Evolutionary conservation across 92 coral and sea anemone species (phyloP).

Genomic region (Porites evermanni): DNA sequence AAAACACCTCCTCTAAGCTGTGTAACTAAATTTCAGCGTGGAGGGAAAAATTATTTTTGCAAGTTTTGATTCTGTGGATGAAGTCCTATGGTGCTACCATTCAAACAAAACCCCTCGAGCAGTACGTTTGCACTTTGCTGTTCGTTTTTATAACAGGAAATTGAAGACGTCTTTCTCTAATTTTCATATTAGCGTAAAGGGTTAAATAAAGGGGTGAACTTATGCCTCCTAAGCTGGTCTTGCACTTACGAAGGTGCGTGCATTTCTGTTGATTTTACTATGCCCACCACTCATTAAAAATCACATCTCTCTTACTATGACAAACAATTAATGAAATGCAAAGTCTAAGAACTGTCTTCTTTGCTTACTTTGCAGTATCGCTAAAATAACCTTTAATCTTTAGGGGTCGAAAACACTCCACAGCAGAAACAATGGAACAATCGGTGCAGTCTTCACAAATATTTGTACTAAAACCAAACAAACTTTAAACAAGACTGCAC

Average conservation of each 20-base stretch:
- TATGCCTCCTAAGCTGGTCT: no score
- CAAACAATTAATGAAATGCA: constrained; percentile 10
- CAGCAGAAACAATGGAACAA: constrained; percentile 15
- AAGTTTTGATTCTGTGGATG: not conserved
- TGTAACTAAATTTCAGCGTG: no score
- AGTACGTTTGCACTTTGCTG: no score
- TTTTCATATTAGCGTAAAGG: no score
- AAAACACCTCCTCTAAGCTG: no score
- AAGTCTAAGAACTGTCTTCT: not conserved
- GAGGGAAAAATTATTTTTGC: no score
- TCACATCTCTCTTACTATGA: not conserved
- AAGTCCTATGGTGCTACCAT: not conserved
- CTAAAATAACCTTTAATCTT: constrained; percentile 16
- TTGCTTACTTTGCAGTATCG: constrained; percentile 22
- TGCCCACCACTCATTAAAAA: not conserved
- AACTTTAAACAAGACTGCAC: not conserved
- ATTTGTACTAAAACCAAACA: not conserved
- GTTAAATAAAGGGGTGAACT: no score
- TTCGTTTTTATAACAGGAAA: no score
- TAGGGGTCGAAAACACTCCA: constrained; percentile 2
- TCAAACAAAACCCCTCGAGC: not conserved
- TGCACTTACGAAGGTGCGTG: constrained; percentile 4
- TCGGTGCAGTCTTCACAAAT: constrained; percentile 9
- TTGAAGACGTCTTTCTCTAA: no score
- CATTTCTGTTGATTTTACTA: not conserved